Conservation (phyloP, 2,113 vertebrate genomes). For the Scomber scombrus region DNA sequence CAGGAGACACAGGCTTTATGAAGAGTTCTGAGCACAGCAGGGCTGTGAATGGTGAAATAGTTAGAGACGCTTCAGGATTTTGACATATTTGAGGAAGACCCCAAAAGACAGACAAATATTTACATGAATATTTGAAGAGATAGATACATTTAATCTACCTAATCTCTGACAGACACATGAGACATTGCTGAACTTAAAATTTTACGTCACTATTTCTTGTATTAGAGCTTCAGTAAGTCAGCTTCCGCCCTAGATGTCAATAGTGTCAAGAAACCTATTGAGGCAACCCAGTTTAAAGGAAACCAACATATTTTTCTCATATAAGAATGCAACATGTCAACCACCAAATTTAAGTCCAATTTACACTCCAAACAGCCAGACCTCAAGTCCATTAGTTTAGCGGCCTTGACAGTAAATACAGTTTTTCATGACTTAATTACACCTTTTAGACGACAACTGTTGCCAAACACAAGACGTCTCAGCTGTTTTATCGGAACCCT, state of each 20-base stretch:
- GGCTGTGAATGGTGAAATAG: constrained; percentile 57
- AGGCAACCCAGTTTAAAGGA: constrained; percentile 35
- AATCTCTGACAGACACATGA: neutral
- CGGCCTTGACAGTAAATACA: constrained; percentile 77
- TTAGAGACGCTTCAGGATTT: constrained; percentile 50
- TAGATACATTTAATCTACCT: neutral
- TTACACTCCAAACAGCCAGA: constrained; percentile 70
- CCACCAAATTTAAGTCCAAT: constrained; percentile 71
- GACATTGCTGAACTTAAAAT: neutral
- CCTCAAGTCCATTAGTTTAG: constrained; percentile 76
- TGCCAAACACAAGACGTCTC: constrained; percentile 81
- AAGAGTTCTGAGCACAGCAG: constrained; percentile 34
- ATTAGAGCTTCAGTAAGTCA: neutral
- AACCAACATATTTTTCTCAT: constrained; percentile 33
- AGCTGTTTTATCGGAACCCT: constrained; percentile 82
- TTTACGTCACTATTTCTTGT: neutral
- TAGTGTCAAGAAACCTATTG: neutral
- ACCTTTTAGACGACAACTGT: constrained; percentile 77
- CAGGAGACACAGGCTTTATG: constrained; percentile 20
- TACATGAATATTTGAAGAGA: constrained; percentile 17
- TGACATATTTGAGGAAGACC: constrained; percentile 14
- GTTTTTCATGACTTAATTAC: constrained; percentile 78
- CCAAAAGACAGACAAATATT: constrained; percentile 27
- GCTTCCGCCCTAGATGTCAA: neutral
- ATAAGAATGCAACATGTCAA: constrained; percentile 60